Conservation (phyloP, 2,797 vertebrate species). For the Artibeus lituratus region DNA sequence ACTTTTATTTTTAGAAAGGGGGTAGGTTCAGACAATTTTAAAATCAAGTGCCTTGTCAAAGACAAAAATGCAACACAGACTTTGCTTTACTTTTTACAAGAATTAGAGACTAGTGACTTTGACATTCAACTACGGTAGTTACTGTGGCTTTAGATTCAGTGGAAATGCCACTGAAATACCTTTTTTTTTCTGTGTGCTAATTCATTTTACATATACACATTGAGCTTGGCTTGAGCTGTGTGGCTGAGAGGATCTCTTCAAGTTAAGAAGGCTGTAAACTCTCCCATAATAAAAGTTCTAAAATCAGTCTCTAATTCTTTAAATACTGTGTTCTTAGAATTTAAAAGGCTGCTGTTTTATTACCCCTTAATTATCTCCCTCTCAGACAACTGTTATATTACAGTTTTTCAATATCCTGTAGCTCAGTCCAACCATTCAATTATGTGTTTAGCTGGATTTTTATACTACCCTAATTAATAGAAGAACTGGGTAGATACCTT, state of each 20-base stretch:
- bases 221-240: not conserved
- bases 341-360: not conserved
- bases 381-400: not conserved
- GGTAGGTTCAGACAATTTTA: not conserved
- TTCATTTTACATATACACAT: not conserved
- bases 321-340: not conserved
- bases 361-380: slow-evolving; percentile 34
- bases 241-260: not conserved
- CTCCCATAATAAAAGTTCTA: not conserved
- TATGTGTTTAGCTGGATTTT: not conserved
- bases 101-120: not conserved
- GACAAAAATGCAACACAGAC: not conserved
- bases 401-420: not conserved
- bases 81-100: not conserved
- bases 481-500: not conserved
- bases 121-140: not conserved
- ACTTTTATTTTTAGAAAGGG: not conserved
- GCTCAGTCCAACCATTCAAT: not conserved
- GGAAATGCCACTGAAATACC: not conserved
- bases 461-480: not conserved
- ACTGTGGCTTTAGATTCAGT: not conserved
- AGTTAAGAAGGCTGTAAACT: not conserved
- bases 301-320: not conserved
- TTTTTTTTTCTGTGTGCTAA: not conserved
- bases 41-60: not conserved